These are phyloP conservation scores for Dicrurus megarhynchus DNA, from an alignment of 2,113 vertebrate genomes.

Conservation along the genomic window DNA sequence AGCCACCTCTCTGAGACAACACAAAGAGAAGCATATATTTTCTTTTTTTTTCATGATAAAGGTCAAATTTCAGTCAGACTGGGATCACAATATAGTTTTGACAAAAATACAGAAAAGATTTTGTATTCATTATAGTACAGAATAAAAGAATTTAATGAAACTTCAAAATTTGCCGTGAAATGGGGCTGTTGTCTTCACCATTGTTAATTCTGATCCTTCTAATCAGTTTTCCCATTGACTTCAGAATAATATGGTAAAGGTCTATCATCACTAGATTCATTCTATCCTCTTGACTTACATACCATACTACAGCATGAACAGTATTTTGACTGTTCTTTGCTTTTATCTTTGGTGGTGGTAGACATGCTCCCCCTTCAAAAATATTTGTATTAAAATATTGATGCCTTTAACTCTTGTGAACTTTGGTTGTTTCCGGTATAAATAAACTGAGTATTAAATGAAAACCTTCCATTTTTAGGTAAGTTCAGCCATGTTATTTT, in stretches of 20 bases:
- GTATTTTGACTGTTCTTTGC: background rate
- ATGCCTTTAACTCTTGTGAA: background rate
- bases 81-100: background rate
- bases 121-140: background rate
- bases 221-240: background rate
- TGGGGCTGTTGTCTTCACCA: background rate
- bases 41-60: background rate
- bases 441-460: background rate
- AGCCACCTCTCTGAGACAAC: background rate
- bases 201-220: background rate
- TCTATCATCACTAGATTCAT: background rate
- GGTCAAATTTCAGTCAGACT: background rate
- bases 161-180: background rate
- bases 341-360: background rate
- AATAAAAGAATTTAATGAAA: background rate
- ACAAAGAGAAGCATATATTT: background rate
- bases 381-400: background rate
- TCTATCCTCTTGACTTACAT: background rate
- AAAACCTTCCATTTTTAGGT: background rate
- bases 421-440: background rate
- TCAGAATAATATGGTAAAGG: background rate
- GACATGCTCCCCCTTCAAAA: background rate
- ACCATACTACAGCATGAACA: background rate
- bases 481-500: background rate
- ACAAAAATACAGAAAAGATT: background rate